These are phyloP conservation scores for Paratrypauchen microcephalus DNA, from an alignment of 2,797 vertebrate species.

Conservation along the genomic window DNA sequence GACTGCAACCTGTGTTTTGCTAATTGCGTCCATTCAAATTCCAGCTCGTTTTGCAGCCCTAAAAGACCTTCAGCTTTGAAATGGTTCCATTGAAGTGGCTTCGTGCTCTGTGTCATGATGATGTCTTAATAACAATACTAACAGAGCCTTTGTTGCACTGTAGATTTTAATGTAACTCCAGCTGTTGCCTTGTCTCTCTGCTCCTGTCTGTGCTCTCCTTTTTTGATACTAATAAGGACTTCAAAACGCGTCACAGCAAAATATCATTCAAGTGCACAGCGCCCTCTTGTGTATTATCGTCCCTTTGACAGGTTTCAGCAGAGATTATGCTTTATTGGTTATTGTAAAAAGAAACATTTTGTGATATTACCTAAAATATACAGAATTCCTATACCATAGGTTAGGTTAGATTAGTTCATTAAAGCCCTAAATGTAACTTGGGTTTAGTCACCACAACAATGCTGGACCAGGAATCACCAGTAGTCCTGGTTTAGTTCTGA, in stretches of 20 bases:
- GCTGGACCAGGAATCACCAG: neutral
- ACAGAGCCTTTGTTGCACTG: slow-evolving; percentile 1
- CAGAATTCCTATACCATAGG: no score
- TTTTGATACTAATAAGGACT: slow-evolving; percentile 1
- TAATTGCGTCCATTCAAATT: neutral
- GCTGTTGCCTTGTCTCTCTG: slow-evolving; percentile 29
- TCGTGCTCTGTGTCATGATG: neutral
- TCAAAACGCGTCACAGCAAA: neutral
- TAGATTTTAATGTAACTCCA: slow-evolving; percentile 4
- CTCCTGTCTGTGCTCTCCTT: neutral
- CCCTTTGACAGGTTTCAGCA: neutral
- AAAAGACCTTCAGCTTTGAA: neutral
- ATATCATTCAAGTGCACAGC: neutral
- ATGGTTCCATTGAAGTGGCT: neutral
- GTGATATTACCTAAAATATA: no score
- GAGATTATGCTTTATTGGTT: neutral
- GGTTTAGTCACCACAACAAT: no score
- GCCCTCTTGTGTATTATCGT: neutral
- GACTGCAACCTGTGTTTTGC: no score
- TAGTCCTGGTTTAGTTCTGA: neutral
- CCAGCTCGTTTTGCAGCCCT: neutral
- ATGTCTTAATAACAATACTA: slow-evolving; percentile 9
- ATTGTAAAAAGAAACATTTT: no score
- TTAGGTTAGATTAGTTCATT: no score
- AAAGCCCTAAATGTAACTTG: neutral